Evolutionary conservation across 2,797 vertebrate genomes (phyloP).

Genomic region (Lophura swinhoii): DNA sequence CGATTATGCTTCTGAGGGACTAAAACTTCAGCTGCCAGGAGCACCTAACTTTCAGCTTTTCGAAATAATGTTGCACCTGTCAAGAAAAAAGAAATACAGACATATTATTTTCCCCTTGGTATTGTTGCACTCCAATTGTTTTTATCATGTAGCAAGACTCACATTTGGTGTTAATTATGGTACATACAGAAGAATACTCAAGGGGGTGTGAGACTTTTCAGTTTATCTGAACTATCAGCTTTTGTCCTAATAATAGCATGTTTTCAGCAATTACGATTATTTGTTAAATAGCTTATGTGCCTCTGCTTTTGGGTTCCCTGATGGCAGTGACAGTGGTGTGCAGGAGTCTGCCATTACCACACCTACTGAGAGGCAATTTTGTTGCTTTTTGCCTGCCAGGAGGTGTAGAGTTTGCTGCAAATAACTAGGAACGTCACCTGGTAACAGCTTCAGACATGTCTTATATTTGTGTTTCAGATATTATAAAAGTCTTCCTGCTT

Average conservation of each 20-base stretch:
- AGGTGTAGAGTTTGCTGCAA: background rate
- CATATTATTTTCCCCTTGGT: background rate
- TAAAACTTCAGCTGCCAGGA: background rate
- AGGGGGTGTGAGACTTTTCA: background rate
- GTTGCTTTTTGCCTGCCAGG: background rate
- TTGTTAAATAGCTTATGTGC: background rate
- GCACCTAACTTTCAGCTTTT: background rate
- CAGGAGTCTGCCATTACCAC: background rate
- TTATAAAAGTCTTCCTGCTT: background rate
- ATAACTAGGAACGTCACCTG: background rate
- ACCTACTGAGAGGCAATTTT: background rate
- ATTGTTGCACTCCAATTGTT: background rate
- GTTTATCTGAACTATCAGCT: background rate
- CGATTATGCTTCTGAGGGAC: background rate
- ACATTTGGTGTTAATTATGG: constrained; percentile 23
- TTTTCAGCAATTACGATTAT: constrained; percentile 5
- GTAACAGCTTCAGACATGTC: background rate
- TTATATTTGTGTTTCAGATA: background rate
- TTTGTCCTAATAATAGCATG: background rate
- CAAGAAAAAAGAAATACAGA: background rate
- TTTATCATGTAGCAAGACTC: background rate
- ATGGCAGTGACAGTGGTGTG: background rate
- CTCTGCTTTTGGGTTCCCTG: background rate
- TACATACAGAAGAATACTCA: background rate
- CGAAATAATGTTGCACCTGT: background rate